Evolutionary conservation across 2,888 invertebrate genomes (phyloP).

Genomic region (Eumerus sabulonum): DNA sequence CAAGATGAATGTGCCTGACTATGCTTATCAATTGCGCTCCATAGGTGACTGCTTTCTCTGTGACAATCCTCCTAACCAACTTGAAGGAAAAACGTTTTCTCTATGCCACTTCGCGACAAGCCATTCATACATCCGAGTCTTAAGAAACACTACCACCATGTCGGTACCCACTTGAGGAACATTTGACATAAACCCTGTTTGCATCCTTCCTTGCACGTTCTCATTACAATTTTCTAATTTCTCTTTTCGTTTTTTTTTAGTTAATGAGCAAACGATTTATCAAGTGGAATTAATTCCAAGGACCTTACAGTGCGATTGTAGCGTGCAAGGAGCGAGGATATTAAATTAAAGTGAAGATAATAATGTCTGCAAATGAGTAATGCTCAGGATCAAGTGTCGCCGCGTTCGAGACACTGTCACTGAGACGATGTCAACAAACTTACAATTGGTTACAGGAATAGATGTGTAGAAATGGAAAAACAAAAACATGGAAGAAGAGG

Average conservation of each 20-base stretch:
- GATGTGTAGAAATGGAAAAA: slow-evolving; percentile 15
- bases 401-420: slow-evolving; percentile 34
- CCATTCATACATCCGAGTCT: too few relatives aligned
- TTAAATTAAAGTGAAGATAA: slow-evolving; percentile 60
- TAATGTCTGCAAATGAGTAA: slow-evolving; percentile 65
- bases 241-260: slow-evolving; percentile 37
- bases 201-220: too few relatives aligned
- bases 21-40: too few relatives aligned
- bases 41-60: too few relatives aligned
- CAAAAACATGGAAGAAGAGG: background rate
- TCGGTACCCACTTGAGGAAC: slow-evolving; percentile 3
- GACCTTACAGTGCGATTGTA: slow-evolving; percentile 23
- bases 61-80: too few relatives aligned
- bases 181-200: slow-evolving; percentile 11
- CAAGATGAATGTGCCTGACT: too few relatives aligned
- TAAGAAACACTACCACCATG: too few relatives aligned
- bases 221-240: background rate
- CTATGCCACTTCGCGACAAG: too few relatives aligned
- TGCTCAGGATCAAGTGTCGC: slow-evolving; percentile 63
- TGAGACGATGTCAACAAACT: slow-evolving; percentile 67
- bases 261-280: slow-evolving; percentile 62
- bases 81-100: too few relatives aligned
- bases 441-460: slow-evolving; percentile 54
- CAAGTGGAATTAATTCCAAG: slow-evolving; percentile 64
- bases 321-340: slow-evolving; percentile 28